A percentile compares a stretch with the other conserved stretches of the same genome.
Conservation (phyloP, 2,888 invertebrate genomes). For the Antitype chi region DNA sequence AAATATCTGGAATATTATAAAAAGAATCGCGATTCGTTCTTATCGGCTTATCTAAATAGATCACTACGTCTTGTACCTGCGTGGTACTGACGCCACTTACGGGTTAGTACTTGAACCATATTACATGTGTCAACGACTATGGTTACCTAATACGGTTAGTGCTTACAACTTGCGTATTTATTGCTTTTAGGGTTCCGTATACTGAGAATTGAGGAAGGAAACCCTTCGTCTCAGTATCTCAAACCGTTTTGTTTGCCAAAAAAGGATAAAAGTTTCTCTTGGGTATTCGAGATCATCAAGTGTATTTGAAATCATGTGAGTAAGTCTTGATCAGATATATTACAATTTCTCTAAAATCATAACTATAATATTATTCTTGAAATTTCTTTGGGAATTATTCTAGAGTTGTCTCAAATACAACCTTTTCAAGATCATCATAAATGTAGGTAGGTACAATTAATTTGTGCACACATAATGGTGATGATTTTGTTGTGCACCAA, state of each 20-base stretch:
- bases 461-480: no score
- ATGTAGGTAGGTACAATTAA: no score
- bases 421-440: background rate
- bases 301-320: background rate
- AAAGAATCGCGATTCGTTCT: constrained; percentile 18
- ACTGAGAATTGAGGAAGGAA: background rate
- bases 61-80: constrained; percentile 29
- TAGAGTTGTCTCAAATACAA: background rate
- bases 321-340: background rate
- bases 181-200: constrained; percentile 30
- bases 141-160: constrained; percentile 42
- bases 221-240: background rate
- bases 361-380: background rate
- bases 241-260: no score
- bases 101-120: constrained; percentile 19
- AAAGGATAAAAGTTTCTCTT: background rate
- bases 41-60: constrained; percentile 53
- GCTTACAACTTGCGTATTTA: constrained; percentile 36
- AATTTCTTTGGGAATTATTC: background rate
- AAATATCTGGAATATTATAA: constrained; percentile 13
- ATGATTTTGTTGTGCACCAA: no score
- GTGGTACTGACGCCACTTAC: constrained; percentile 13
- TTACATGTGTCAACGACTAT: constrained; percentile 40
- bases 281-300: no score
- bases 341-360: background rate